phyloP scores from a whole-genome alignment of 92 coral and sea anemone genomes.

The Phenganax stokvisi region DNA sequence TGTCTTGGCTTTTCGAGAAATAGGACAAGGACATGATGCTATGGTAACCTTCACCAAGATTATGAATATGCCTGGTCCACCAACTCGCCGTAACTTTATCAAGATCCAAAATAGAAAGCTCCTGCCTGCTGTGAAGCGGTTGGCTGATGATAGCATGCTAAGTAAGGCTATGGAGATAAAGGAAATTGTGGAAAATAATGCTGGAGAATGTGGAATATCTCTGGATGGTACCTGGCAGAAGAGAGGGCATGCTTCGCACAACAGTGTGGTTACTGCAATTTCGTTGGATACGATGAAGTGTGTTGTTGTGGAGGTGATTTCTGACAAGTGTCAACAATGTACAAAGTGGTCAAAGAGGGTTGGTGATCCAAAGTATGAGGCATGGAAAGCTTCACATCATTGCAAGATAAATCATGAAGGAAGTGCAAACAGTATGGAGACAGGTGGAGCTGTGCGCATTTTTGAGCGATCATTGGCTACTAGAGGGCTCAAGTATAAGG shows the following conservation, averaged over 20 bases:
- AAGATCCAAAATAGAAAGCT: background rate
- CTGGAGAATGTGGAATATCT: background rate
- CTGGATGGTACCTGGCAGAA: background rate
- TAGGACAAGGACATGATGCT: background rate
- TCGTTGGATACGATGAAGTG: background rate
- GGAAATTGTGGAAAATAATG: background rate
- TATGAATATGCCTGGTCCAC: constrained; percentile 2
- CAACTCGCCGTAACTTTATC: background rate
- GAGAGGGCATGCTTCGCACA: background rate
- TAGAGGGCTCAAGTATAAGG: constrained; percentile 16
- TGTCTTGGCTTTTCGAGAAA: constrained; percentile 4
- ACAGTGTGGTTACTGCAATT: background rate
- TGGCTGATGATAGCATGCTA: background rate
- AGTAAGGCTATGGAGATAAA: background rate
- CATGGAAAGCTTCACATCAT: constrained; percentile 20
- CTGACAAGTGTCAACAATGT: constrained; percentile 16
- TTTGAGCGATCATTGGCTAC: constrained; percentile 12
- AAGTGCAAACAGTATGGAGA: constrained; percentile 15
- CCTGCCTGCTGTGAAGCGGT: background rate
- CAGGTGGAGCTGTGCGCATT: constrained; percentile 2
- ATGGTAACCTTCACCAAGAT: background rate
- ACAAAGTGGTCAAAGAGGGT: background rate
- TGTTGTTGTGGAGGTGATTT: background rate
- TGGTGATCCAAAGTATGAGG: background rate
- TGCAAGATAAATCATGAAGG: constrained; percentile 22